Evolutionary conservation across 2,797 vertebrate species (phyloP).

Genomic region (Sparus aurata): DNA sequence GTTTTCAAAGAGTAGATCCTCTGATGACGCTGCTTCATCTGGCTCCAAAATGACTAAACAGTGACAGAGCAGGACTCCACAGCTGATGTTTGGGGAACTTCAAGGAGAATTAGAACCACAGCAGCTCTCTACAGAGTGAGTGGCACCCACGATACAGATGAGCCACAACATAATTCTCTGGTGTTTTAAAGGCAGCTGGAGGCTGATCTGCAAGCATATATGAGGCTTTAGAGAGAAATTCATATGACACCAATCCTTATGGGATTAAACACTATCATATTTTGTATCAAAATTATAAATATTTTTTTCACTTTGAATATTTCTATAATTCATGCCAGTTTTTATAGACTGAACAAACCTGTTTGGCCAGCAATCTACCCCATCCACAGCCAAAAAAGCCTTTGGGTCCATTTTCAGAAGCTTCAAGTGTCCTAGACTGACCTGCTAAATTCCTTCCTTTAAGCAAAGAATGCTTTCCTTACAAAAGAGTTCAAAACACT

Average conservation of each 20-base stretch:
- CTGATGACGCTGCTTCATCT: conserved; percentile 52
- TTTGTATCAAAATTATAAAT: background rate
- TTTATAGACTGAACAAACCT: background rate
- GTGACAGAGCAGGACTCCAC: conserved; percentile 63
- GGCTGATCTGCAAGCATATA: conserved; percentile 5
- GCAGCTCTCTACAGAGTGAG: conserved; percentile 19
- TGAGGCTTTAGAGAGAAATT: conserved; percentile 12
- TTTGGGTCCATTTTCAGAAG: background rate
- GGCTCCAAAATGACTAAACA: conserved; percentile 64
- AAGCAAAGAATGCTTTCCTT: background rate
- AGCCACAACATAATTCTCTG: background rate
- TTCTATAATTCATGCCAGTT: background rate
- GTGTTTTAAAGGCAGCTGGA: conserved; percentile 2
- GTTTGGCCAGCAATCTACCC: background rate
- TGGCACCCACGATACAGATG: background rate
- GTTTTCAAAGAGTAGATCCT: conserved; percentile 57
- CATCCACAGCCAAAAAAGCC: background rate
- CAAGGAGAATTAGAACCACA: conserved; percentile 37
- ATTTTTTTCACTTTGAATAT: background rate
- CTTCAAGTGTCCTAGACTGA: background rate
- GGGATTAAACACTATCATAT: background rate
- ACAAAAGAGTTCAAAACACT: background rate
- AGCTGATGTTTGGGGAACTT: conserved; percentile 54
- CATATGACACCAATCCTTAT: background rate
- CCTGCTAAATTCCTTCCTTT: background rate